A percentile compares a stretch with the other conserved stretches of the same genome.
Conservation (phyloP, 2,113 vertebrate species). For the Pelecanus crispus region DNA sequence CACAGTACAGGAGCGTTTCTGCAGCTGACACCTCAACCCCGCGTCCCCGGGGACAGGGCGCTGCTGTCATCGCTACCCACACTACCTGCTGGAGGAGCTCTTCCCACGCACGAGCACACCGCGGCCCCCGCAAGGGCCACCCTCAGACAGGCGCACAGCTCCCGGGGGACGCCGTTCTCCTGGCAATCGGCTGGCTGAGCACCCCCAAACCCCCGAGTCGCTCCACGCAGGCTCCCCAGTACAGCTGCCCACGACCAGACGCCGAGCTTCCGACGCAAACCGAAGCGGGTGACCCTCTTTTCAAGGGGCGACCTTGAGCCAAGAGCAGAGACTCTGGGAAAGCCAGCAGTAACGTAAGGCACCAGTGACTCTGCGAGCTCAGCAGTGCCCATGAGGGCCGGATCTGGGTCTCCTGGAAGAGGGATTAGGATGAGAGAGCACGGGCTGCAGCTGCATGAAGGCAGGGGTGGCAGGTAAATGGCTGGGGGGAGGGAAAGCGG, state of each 20-base stretch:
- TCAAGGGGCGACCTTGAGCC: neutral
- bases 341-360: neutral
- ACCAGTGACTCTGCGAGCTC: neutral
- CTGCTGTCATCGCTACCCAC: neutral
- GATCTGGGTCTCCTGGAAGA: neutral
- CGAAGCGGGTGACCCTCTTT: neutral
- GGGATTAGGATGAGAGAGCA: neutral
- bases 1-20: neutral
- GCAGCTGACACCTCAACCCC: neutral
- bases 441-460: neutral
- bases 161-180: rapidly evolving
- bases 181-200: rapidly evolving
- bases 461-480: neutral
- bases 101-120: rapidly evolving
- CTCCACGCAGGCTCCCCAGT: neutral
- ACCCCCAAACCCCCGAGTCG: neutral
- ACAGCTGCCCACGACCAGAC: rapidly evolving
- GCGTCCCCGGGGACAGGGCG: rapidly evolving
- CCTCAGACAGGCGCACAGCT: neutral
- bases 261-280: neutral
- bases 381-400: neutral
- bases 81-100: neutral
- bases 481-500: neutral
- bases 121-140: rapidly evolving
- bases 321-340: neutral